Evolutionary conservation across 2,888 invertebrate genomes (phyloP), one percentile per base, ranked within the genome.

Genomic region (Chaetogeoica ovagalla): DNA sequence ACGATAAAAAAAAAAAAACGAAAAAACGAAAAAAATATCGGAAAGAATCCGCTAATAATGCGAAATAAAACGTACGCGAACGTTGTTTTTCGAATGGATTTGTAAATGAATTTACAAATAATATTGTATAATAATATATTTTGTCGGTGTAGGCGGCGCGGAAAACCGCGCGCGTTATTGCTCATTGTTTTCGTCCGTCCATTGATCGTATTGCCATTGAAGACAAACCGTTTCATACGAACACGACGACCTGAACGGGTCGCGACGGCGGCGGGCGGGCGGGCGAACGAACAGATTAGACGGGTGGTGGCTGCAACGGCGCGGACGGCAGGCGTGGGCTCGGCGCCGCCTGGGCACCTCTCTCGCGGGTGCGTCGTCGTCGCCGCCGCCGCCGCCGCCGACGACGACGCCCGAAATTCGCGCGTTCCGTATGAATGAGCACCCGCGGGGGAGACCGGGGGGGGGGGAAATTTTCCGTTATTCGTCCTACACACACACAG

Each of bases 151-250:
- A 43, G 43, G 43, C 43, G 43, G 43, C 43, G 11, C 43, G 43
- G 43, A 11, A 43, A 43, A 43, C 43, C 9, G 43, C 43, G 43
- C 43, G 30, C 59, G 59, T 52, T 15, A 17, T 55, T 15, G 43
- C 68, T 4, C 59, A 59, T 76, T 68, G 66, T 76, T 68, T 76
- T 59, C 60, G 48, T 69, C 48, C 43, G 68, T 69, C 76, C 76
- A 77, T 77, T 77, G 76, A 77, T 77, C 76, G 69, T 77, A 69
- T 77, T 21, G 52, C 76, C 76, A 77, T 77, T 77, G 76, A 77
- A 77, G 76, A 69, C 62, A 52, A 75, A 77, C 76, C 76, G 60
- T 62, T 77, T 69, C 52, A 60, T 30, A 30, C 30, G 30, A 30
- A 30, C 30, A 30, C 30, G 68, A 63, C 74, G 39, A 65, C n/a